Conservation (phyloP, 2,113 vertebrate genomes). For the Dasyornis broadbenti region DNA sequence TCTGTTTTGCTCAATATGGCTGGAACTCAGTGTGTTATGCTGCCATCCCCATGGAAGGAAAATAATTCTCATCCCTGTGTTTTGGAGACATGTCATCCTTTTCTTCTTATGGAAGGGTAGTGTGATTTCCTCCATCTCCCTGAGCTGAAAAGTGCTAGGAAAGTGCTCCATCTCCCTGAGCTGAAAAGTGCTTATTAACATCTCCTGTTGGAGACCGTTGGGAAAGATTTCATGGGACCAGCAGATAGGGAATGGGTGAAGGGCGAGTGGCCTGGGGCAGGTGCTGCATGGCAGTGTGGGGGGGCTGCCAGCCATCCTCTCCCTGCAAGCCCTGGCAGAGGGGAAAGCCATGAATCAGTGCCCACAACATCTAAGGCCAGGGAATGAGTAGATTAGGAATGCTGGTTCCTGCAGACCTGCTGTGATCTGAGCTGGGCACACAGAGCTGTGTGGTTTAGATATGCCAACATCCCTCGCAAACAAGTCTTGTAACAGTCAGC, state of each 20-base stretch:
- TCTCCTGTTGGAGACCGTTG: too few species aligned
- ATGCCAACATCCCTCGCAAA: background rate
- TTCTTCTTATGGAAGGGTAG: background rate
- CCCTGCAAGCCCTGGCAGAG: rapidly evolving
- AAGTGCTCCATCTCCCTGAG: too few species aligned
- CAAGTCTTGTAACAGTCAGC: background rate
- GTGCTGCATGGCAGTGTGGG: background rate
- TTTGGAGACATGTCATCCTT: rapidly evolving
- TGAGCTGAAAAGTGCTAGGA: background rate
- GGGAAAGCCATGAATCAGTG: background rate
- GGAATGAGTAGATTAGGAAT: background rate
- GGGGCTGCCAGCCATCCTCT: background rate
- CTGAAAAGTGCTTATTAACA: too few species aligned
- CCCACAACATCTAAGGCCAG: background rate
- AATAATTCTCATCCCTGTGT: background rate
- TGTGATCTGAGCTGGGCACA: background rate
- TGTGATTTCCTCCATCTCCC: background rate
- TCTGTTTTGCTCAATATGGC: background rate
- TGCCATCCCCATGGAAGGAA: background rate
- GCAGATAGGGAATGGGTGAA: background rate
- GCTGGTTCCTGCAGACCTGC: background rate
- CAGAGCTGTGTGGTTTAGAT: background rate
- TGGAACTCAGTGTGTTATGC: background rate
- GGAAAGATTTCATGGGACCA: background rate
- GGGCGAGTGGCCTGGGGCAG: rapidly evolving